Evolutionary conservation across 1,140 invertebrate genomes (phyloP).

Genomic region (Spodoptera frugiperda): DNA sequence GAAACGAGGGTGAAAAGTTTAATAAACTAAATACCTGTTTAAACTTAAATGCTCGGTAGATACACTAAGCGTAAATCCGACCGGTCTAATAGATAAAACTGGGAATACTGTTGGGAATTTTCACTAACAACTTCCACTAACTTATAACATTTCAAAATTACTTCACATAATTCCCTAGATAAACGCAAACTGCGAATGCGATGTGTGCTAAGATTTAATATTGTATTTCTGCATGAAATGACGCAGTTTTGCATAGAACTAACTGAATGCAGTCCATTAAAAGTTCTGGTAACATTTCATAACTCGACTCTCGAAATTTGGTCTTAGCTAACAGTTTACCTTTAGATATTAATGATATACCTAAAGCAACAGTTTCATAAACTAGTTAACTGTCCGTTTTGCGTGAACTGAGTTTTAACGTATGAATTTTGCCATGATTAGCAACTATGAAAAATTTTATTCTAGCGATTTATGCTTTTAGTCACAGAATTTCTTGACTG

Average conservation of each 20-base stretch:
- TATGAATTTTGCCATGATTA: too few relatives aligned
- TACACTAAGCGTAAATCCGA: not conserved
- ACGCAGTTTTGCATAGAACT: slow-evolving; percentile 65
- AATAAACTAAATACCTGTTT: too few relatives aligned
- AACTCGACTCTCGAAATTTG: slow-evolving; percentile 57
- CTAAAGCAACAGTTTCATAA: slow-evolving; percentile 5
- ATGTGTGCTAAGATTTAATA: slow-evolving; percentile 41
- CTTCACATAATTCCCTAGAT: slow-evolving; percentile 43
- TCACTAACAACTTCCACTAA: slow-evolving; percentile 33
- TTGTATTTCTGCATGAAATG: slow-evolving; percentile 48
- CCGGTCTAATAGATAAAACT: not conserved
- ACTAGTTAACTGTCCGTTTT: not conserved
- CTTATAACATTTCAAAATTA: slow-evolving; percentile 43
- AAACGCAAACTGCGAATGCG: slow-evolving; percentile 31
- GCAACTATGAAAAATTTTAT: too few relatives aligned
- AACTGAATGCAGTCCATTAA: slow-evolving; percentile 74
- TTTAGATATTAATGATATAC: slow-evolving; percentile 34
- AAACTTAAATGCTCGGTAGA: too few relatives aligned
- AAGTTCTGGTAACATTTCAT: slow-evolving; percentile 69
- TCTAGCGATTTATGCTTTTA: too few relatives aligned
- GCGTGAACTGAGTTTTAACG: not conserved
- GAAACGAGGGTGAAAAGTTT: too few relatives aligned
- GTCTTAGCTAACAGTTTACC: slow-evolving; percentile 61
- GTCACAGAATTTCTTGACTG: too few relatives aligned
- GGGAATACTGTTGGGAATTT: slow-evolving; percentile 4